These are phyloP conservation scores for Leucopsar rothschildi DNA, from an alignment of 2,113 vertebrate species.

Conservation along the genomic window DNA sequence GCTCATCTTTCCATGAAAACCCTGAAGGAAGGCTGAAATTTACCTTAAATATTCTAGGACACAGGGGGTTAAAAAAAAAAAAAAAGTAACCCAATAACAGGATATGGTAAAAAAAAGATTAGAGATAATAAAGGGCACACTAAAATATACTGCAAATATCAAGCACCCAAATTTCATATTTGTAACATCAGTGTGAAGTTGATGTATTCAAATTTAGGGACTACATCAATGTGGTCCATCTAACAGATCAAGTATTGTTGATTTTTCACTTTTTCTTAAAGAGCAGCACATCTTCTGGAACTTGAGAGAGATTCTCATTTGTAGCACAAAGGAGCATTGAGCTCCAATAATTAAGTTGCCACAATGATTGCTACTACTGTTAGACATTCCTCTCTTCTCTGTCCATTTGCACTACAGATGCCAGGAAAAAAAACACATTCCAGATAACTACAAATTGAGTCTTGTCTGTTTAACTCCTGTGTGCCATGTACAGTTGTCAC, in stretches of 20 bases:
- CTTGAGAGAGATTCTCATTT: background rate
- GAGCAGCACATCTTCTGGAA: background rate
- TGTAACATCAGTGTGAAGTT: background rate
- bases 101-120: background rate
- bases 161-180: background rate
- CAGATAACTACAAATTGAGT: background rate
- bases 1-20: background rate
- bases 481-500: background rate
- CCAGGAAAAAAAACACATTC: background rate
- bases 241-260: background rate
- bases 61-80: fast-evolving
- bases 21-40: background rate
- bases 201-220: background rate
- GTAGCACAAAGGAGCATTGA: background rate
- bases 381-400: background rate
- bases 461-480: background rate
- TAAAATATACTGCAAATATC: background rate
- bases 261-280: background rate
- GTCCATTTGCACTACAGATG: background rate
- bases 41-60: background rate
- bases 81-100: background rate
- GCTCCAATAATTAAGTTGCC: background rate
- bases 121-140: background rate
- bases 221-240: background rate
- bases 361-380: background rate